Evolutionary conservation across 2,888 invertebrate genomes (phyloP).

Genomic region (Conomelus anceps): DNA sequence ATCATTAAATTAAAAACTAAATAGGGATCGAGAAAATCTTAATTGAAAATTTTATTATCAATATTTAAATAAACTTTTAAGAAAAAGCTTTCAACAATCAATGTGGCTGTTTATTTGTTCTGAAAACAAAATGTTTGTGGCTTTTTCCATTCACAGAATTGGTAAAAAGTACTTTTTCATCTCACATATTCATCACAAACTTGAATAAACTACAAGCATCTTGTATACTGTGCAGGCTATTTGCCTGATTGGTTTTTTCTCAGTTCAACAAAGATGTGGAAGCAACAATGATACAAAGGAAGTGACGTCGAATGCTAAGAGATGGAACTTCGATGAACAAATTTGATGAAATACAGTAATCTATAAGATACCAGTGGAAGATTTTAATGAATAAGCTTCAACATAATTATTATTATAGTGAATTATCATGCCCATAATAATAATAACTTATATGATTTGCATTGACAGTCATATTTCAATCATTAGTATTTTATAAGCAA

Average conservation of each 20-base stretch:
- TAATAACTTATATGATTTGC: too few relatives aligned
- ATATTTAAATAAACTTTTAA: neutral
- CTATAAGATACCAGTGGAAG: too few relatives aligned
- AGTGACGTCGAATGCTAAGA: neutral
- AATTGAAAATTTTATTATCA: too few relatives aligned
- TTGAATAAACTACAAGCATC: neutral
- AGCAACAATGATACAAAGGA: neutral
- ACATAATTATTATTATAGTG: too few relatives aligned
- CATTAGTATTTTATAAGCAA: neutral
- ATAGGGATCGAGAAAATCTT: too few relatives aligned
- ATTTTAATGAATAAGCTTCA: too few relatives aligned
- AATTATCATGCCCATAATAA: too few relatives aligned
- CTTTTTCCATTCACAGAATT: neutral
- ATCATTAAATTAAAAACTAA: too few relatives aligned
- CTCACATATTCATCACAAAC: neutral
- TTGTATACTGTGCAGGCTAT: neutral
- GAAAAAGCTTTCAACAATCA: neutral
- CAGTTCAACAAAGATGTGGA: neutral
- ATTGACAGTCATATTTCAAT: too few relatives aligned
- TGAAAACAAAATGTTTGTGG: neutral
- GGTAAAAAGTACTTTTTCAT: neutral
- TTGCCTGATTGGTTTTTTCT: neutral
- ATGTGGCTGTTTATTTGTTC: neutral
- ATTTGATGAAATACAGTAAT: too few relatives aligned
- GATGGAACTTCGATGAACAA: neutral